Evolutionary conservation across 1,140 invertebrate genomes (phyloP).

Genomic region (Acromyrmex echinatior): DNA sequence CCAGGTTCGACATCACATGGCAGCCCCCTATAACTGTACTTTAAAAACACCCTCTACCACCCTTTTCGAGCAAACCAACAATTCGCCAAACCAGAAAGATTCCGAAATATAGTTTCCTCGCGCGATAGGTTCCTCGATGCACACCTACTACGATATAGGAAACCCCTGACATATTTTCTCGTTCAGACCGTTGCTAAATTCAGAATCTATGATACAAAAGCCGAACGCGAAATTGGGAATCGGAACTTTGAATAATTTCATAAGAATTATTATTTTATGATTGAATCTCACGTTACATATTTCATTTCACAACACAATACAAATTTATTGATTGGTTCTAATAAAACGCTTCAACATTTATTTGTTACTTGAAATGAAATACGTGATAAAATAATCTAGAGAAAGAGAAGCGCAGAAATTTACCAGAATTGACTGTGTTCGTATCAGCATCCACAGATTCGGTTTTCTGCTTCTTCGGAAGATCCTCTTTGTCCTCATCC

Average conservation of each 20-base stretch:
- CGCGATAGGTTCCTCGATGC: constrained; percentile 14
- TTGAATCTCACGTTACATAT: background rate
- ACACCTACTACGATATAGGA: background rate
- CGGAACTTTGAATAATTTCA: constrained; percentile 3
- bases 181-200: constrained; percentile 21
- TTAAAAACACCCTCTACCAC: constrained; percentile 65
- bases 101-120: constrained; percentile 2
- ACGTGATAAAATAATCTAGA: background rate
- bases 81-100: constrained; percentile 60
- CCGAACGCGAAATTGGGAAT: constrained; percentile 1
- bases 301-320: background rate
- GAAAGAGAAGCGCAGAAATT: constrained; percentile 83
- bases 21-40: constrained; percentile 71
- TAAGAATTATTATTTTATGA: background rate
- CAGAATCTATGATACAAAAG: constrained; percentile 13
- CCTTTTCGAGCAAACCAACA: constrained; percentile 30
- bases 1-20: constrained; percentile 76
- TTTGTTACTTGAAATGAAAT: background rate
- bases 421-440: constrained; percentile 95
- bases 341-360: background rate
- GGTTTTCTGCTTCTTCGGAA: constrained; percentile 91
- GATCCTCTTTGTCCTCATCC: constrained; percentile 87
- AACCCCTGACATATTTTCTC: constrained; percentile 29
- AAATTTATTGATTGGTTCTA: background rate
- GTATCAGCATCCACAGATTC: constrained; percentile 95